phyloP scores from a whole-genome alignment of 2,113 vertebrate species.

The Indri indri region DNA sequence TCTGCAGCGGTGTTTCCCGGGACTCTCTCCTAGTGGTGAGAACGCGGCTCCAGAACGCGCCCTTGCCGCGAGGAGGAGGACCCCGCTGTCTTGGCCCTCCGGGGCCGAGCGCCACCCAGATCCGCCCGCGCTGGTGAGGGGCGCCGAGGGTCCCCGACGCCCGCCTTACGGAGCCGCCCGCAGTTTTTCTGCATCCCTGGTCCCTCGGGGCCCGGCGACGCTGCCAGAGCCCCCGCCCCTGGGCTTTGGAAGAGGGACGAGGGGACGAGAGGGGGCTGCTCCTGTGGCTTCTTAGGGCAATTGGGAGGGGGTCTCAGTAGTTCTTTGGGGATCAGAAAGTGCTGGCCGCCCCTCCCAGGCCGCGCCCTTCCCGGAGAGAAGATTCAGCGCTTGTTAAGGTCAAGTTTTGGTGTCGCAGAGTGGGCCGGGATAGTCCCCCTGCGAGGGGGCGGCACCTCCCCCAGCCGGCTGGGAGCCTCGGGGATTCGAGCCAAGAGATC shows the following conservation, averaged over 20 bases:
- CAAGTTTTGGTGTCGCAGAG: background rate
- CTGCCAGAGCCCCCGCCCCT: background rate
- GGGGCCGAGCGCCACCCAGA: background rate
- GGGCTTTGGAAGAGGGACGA: background rate
- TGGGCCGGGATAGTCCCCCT: background rate
- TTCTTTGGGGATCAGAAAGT: background rate
- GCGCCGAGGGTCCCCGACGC: background rate
- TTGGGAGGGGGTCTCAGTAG: rapidly evolving
- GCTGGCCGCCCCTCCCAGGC: background rate
- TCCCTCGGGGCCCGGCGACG: background rate
- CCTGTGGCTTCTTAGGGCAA: background rate
- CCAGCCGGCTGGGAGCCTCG: background rate
- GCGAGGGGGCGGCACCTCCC: background rate
- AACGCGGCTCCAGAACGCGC: background rate
- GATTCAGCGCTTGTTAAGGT: slow-evolving; percentile 1
- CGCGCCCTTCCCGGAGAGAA: background rate
- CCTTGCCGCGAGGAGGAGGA: background rate
- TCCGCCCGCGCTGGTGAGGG: background rate
- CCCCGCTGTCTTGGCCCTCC: rapidly evolving
- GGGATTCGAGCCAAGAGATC: background rate
- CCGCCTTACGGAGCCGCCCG: rapidly evolving
- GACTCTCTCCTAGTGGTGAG: background rate
- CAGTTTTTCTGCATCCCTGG: background rate
- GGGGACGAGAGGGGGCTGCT: background rate
- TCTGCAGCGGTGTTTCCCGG: background rate